phyloP scores from a whole-genome alignment of 64 coral and sea anemone species.

The Acropora yongei region DNA sequence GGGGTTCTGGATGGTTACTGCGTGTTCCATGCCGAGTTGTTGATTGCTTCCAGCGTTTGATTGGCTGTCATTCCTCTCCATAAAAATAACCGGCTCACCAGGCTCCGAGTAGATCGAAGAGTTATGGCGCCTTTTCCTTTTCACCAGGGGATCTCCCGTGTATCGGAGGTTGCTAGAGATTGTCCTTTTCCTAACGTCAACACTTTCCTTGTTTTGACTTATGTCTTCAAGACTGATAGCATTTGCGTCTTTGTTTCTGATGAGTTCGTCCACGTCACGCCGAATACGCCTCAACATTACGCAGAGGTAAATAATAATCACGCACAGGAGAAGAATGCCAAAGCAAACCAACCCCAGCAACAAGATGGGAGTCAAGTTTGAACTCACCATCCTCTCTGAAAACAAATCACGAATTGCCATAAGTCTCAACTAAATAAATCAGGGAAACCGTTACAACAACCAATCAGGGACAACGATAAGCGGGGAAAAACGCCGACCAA shows the following conservation, averaged over 20 bases:
- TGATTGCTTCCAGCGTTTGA: not conserved
- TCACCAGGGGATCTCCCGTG: not conserved
- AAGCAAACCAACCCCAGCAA: not conserved
- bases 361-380: not conserved
- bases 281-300: slow-evolving; percentile 22
- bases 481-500: too few species aligned
- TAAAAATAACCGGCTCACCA: not conserved
- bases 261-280: not conserved
- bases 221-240: not conserved
- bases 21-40: too few species aligned
- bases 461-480: too few species aligned
- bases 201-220: not conserved
- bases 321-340: not conserved
- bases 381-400: not conserved
- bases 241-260: not conserved
- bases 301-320: not conserved
- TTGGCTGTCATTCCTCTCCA: not conserved
- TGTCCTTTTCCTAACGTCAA: not conserved
- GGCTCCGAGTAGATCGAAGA: not conserved
- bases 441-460: too few species aligned
- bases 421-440: not conserved
- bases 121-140: not conserved
- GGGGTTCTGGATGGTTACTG: too few species aligned
- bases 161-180: not conserved
- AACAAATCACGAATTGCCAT: not conserved